Conservation (phyloP, 2,113 vertebrate species). For the Patagioenas fasciata region DNA sequence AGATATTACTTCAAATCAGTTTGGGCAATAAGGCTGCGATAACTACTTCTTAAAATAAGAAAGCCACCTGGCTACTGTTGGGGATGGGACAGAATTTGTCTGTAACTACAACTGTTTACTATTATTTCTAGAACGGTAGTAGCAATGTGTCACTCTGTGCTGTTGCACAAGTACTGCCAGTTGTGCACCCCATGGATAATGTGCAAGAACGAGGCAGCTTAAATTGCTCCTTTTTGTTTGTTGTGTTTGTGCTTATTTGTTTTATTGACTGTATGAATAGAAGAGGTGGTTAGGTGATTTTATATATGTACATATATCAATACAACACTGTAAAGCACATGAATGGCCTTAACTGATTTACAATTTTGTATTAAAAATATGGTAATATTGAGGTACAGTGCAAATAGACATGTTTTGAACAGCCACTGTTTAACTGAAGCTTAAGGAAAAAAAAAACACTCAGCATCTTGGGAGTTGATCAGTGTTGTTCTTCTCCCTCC, state of each 20-base stretch:
- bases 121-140: not conserved
- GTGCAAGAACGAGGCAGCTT: not conserved
- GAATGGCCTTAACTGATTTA: not conserved
- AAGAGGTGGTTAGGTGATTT: not conserved
- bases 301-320: not conserved
- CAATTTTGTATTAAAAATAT: not conserved
- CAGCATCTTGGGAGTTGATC: not conserved
- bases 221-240: not conserved
- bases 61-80: not conserved
- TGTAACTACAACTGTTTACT: not conserved
- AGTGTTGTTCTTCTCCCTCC: not conserved
- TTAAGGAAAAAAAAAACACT: rapidly evolving
- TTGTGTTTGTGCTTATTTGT: not conserved
- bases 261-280: not conserved
- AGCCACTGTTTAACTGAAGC: not conserved
- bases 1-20: not conserved
- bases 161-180: not conserved
- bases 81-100: not conserved
- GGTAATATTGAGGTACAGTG: not conserved
- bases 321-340: not conserved
- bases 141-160: not conserved
- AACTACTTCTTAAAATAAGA: not conserved
- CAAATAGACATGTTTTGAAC: not conserved
- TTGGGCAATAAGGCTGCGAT: not conserved
- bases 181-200: not conserved